These are phyloP conservation scores for Phaonia tiefii DNA, from an alignment of 2,888 invertebrate species.

Conservation along the genomic window DNA sequence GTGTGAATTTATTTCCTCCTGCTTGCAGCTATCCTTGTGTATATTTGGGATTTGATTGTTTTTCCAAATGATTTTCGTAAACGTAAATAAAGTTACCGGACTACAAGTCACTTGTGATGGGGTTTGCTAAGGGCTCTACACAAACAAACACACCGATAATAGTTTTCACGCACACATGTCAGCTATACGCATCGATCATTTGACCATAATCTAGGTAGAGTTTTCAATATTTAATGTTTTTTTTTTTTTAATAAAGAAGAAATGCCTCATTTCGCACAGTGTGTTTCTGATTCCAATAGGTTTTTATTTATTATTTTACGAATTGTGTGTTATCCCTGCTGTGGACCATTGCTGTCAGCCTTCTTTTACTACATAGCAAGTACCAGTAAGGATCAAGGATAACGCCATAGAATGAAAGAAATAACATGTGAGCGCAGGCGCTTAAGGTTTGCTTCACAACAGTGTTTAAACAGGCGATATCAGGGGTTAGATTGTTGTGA, in stretches of 20 bases:
- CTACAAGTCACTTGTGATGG: too few species aligned
- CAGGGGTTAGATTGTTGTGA: conserved; percentile 38
- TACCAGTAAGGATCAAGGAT: conserved; percentile 21
- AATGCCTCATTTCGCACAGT: conserved; percentile 10
- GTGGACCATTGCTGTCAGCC: background rate
- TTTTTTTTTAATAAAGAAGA: too few species aligned
- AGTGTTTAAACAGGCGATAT: conserved; percentile 47
- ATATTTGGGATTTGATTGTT: conserved; percentile 31
- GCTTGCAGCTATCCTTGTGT: conserved; percentile 1
- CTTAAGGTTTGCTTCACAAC: background rate
- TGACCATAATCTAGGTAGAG: conserved; percentile 38
- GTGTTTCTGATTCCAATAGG: conserved; percentile 4
- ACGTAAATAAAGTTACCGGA: too few species aligned
- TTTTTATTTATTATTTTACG: conserved; percentile 31
- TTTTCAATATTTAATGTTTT: background rate
- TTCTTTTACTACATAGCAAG: background rate
- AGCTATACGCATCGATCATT: conserved; percentile 16
- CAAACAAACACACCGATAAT: conserved; percentile 34
- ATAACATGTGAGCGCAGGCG: conserved; percentile 21
- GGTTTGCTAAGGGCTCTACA: conserved; percentile 43
- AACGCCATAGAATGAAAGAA: background rate
- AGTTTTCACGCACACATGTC: conserved; percentile 39
- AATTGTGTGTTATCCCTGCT: conserved; percentile 7
- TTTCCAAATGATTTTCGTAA: conserved; percentile 33
- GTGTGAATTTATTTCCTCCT: conserved; percentile 26